Conservation (phyloP, 2,888 invertebrate species). For the Trissoscelio sp. region DNA sequence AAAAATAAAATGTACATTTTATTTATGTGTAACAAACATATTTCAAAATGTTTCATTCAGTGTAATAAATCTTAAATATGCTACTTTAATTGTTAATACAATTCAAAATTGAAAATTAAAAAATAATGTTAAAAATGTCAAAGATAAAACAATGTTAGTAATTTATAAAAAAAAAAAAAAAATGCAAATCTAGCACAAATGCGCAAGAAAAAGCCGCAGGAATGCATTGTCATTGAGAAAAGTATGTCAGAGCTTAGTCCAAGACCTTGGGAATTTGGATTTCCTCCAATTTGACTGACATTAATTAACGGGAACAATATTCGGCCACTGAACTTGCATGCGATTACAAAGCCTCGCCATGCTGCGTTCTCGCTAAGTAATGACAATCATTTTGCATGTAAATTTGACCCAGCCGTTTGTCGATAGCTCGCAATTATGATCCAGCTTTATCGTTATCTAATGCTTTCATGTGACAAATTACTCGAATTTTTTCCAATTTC, state of each 20-base stretch:
- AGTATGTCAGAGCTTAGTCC: slow-evolving; percentile 31
- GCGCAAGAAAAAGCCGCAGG: slow-evolving; percentile 1
- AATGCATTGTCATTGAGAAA: slow-evolving; percentile 25
- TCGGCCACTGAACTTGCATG: slow-evolving; percentile 45
- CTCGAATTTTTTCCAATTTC: no score
- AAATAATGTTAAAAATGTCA: no score
- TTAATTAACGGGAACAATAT: slow-evolving; percentile 51
- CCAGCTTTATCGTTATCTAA: not conserved
- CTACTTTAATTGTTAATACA: no score
- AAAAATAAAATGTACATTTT: no score
- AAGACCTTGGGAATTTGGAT: slow-evolving; percentile 53
- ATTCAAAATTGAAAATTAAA: no score
- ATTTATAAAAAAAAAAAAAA: no score
- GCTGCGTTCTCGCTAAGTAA: slow-evolving; percentile 17
- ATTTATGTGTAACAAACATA: no score
- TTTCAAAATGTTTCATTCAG: no score
- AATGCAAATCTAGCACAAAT: no score
- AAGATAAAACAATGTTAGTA: no score
- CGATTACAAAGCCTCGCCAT: slow-evolving; percentile 34
- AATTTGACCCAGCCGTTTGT: slow-evolving; percentile 16
- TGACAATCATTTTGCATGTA: slow-evolving; percentile 29
- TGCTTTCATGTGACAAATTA: not conserved
- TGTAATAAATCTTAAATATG: no score
- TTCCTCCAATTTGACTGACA: slow-evolving; percentile 45
- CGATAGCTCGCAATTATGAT: slow-evolving; percentile 15